Evolutionary conservation across 2,888 invertebrate genomes (phyloP).

Genomic region (Nemotelus pantherinus): DNA sequence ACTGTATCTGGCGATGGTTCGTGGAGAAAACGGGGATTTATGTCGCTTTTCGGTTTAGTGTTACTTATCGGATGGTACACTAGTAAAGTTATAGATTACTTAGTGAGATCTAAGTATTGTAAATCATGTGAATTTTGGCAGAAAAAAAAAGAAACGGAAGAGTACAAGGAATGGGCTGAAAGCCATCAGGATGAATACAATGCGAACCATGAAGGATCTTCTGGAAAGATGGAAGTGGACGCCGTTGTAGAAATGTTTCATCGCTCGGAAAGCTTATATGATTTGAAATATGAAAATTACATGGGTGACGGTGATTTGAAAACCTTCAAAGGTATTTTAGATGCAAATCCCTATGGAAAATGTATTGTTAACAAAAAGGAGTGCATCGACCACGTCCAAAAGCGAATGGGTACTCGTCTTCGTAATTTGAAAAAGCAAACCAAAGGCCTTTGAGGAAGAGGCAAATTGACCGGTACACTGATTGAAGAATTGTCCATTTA

Average conservation of each 20-base stretch:
- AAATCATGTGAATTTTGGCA: constrained; percentile 38
- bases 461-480: not conserved
- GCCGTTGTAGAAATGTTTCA: constrained; percentile 46
- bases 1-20: constrained; percentile 41
- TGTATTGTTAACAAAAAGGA: not conserved
- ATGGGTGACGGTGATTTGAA: constrained; percentile 45
- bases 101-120: constrained; percentile 50
- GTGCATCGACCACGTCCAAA: not conserved
- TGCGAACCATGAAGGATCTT: constrained; percentile 34
- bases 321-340: constrained; percentile 25
- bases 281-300: constrained; percentile 47
- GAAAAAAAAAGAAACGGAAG: constrained; percentile 45
- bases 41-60: constrained; percentile 48
- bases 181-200: constrained; percentile 42
- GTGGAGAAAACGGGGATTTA: constrained; percentile 47
- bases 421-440: constrained; percentile 40
- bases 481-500: constrained; percentile 23
- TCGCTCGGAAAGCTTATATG: too few species aligned
- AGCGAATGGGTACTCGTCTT: not conserved
- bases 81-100: constrained; percentile 50
- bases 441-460: not conserved
- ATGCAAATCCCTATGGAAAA: not conserved
- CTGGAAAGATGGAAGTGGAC: constrained; percentile 52
- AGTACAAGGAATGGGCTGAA: constrained; percentile 48
- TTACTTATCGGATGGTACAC: constrained; percentile 50